Evolutionary conservation across 2,888 invertebrate genomes (phyloP).

Genomic region (Perdita meconis): DNA sequence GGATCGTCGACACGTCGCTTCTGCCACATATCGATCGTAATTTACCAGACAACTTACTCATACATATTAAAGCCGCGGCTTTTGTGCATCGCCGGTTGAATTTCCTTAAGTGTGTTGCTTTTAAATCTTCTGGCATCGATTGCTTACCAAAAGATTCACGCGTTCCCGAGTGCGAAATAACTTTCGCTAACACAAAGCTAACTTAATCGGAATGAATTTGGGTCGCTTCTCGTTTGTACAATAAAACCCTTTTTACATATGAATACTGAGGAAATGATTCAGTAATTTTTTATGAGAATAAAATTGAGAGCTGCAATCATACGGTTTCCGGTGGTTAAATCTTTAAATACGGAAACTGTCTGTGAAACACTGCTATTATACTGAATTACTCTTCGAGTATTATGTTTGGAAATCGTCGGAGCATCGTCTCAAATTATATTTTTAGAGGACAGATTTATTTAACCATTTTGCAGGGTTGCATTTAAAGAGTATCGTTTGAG

Average conservation of each 20-base stretch:
- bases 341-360: conserved; percentile 65
- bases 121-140: neutral
- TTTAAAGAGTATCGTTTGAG: conserved; percentile 57
- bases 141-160: neutral
- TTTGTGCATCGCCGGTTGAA: neutral
- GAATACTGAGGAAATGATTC: conserved; percentile 45
- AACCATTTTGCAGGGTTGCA: neutral
- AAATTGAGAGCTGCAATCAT: conserved; percentile 24
- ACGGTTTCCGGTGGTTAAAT: conserved; percentile 68
- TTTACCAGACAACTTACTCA: conserved; percentile 56
- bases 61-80: conserved; percentile 2
- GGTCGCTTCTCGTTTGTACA: conserved; percentile 40
- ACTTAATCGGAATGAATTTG: conserved; percentile 26
- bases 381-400: conserved; percentile 38
- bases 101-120: neutral
- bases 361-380: conserved; percentile 63
- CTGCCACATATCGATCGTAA: conserved; percentile 60
- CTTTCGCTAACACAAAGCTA: no score
- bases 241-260: conserved; percentile 41
- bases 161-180: neutral
- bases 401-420: conserved; percentile 6
- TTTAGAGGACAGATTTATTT: neutral
- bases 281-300: conserved; percentile 32
- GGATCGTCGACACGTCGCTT: conserved; percentile 64
- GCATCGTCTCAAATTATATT: conserved; percentile 4